Base-by-base conservation (phyloP, 2,888 invertebrate genomes). In the Plebejus melissa region DNA sequence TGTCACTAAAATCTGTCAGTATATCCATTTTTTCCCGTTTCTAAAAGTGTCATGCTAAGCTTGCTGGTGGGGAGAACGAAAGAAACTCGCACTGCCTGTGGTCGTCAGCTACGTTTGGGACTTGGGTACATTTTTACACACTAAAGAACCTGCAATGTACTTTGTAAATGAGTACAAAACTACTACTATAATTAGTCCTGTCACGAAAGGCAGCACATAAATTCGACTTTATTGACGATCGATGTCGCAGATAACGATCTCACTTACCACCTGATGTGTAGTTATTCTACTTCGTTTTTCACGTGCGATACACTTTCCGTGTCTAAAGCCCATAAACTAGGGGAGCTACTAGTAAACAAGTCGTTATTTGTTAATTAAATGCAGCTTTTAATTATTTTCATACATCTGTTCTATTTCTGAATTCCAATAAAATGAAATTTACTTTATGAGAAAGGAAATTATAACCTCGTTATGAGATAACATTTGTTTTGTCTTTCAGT, bases 231-330 rank as follows among this genome's bases (percentile, higher is more conserved):
- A 65, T 70, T 70, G 41, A 70, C 41, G 70, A 70, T 70, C 70
- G 38, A 70, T n/a, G 70, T 70, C 41, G 41, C 16, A 70, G 70
- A 38, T 70, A 70, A 41, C 41, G 38, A 70, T 70, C 65, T 65
- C 36, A 65, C 65, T 32, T 70, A 41, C 70, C 70, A 70, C 70
- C 70, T 70, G 70, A 70, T 70, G 70, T 41, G 70, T 70, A 70
- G 41, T 70, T 22, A 65, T 65, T 65, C 32, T 13, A 32, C 65
- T 65, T 65, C 65, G 65, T 65, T 65, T 65, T 65, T 65, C 65
- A 65, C 65, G 65, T 65, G 32, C 65, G 1, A 32, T 36, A 32
- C 32, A 32, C 32, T 65, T 65, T 36, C 32, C 65, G 65, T 65
- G 65, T 36, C 32, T 36, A 16, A 65, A 32, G 16, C 65, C 32